Percentiles rank a stretch among this genome's conserved stretches.
Conservation (phyloP, 2,888 invertebrate species). For the Eucriotettix oculatus region DNA sequence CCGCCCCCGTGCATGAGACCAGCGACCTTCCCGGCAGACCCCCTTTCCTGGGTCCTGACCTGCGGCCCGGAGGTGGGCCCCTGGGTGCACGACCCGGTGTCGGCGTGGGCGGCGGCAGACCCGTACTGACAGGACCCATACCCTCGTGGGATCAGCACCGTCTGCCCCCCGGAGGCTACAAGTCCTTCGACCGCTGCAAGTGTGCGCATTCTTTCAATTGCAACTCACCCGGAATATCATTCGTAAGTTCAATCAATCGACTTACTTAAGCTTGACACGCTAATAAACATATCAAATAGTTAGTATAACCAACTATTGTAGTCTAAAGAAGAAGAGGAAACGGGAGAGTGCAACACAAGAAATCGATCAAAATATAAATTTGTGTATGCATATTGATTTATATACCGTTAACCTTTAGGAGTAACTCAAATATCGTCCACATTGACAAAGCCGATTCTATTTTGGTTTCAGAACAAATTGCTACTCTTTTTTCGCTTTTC, state of each 20-base stretch:
- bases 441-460: too few species aligned
- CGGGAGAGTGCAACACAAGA: too few species aligned
- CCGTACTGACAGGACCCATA: conserved; percentile 12
- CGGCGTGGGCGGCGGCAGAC: neutral
- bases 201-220: conserved; percentile 39
- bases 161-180: conserved; percentile 6
- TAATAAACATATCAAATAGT: too few species aligned
- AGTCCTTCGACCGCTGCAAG: conserved; percentile 26
- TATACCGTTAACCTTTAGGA: too few species aligned
- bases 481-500: too few species aligned
- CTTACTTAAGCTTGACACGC: neutral
- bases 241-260: conserved; percentile 23
- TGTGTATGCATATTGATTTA: too few species aligned
- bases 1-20: conserved; percentile 7
- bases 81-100: neutral
- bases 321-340: too few species aligned
- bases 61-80: neutral
- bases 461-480: too few species aligned
- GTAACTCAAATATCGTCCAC: too few species aligned
- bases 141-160: conserved; percentile 13
- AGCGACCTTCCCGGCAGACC: conserved; percentile 1
- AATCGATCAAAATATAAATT: too few species aligned
- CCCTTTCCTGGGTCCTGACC: conserved; percentile 1
- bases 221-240: conserved; percentile 32
- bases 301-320: too few species aligned